Base-by-base conservation (phyloP, 2,113 vertebrate genomes). In the Origma solitaria region DNA sequence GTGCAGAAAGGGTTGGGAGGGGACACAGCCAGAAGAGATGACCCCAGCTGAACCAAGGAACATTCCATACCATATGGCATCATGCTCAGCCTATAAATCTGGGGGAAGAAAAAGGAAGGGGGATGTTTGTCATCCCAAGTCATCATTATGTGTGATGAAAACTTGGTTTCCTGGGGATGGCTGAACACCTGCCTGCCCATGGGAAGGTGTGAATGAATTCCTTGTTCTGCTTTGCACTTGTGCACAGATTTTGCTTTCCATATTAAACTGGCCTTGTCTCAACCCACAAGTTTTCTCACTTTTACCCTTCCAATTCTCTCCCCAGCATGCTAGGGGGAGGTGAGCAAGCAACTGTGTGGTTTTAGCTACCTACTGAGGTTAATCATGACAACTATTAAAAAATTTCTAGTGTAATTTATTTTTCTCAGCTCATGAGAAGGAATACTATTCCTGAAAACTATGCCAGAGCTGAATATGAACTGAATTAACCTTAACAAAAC, bases 341-440 rank as follows among this genome's bases (percentile, higher is more conserved):
- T 61, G 13, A 80, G 9, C 7, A 53, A 77, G 7, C 0, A 0
- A 6, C 28, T 53, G 1, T 5, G 2, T n/a, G 24, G 7, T 37
- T 15, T 77, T 47, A 65, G 11, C 3, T 88, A 40, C 11, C 4
- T 19, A 27, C 3, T 57, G n/a, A 19, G 11, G 6, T 64, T 77
- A 78, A 84, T 33, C 5, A 58, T 3, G 2, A 40, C 5, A 81
- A 38, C 27, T 82, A 56, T 33, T 65, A 4, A 23, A 49, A 68
- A 42, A 33, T 12, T 42, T 50, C 13, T 25, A 28, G 9, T 18
- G 8, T 42, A 33, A 24, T 72, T 65, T 38, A 20, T 16, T 94
- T 84, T 80, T 60, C 13, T 77, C 35, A 61, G 28, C 3, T 66
- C 33, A 24, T 50, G 15, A 85, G 25, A 72, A 78, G 18, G 5